Base-by-base conservation (phyloP, 2,888 invertebrate genomes). In the Steromphala cineraria region DNA sequence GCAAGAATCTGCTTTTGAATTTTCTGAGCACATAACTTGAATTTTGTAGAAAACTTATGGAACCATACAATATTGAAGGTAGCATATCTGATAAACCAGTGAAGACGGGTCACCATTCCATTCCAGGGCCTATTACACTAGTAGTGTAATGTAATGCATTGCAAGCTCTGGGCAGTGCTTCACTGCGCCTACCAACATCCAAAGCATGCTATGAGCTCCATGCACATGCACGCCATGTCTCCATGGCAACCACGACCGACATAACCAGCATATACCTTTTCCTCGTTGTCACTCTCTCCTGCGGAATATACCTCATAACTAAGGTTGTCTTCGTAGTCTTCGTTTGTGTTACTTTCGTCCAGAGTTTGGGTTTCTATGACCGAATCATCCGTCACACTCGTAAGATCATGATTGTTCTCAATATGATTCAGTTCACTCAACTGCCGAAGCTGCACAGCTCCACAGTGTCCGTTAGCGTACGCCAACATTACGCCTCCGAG, bases 121-220 rank as follows among this genome's bases (percentile, higher is more conserved):
- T 46, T 46, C 46, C 46, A 46, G 46, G 46, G 13, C 4, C 7
- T 7, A 36, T n/a, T 36, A 36, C 7, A 46, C 46, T 1, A 46
- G 46, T 46, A 46, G 46, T 46, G 46, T 46, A 46, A 46, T 46
- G 46, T 46, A 46, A 46, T 46, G 62, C 28, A 24, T 15, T 62
- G 28, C 24, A 62, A 56, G 62, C 62, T 62, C 62, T 10, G 28
- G 10, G 13, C 62, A 62, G 62, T 28, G 36, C 28, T 24, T 56
- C 8, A 24, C 62, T 28, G 62, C 24, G 36, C 21, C 77, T 36
- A 77, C 77, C 77, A 77, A 55, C 53, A 77, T 77, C 53, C 55
- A 77, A 77, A 77, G 77, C 79, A 79, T 67, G 67, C 67, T 46
- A 31, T 28, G 24, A 52, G 46, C 52, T 24, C 52, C 75, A 75